Evolutionary conservation across 2,797 vertebrate genomes (phyloP).

Genomic region (Erethizon dorsatum): DNA sequence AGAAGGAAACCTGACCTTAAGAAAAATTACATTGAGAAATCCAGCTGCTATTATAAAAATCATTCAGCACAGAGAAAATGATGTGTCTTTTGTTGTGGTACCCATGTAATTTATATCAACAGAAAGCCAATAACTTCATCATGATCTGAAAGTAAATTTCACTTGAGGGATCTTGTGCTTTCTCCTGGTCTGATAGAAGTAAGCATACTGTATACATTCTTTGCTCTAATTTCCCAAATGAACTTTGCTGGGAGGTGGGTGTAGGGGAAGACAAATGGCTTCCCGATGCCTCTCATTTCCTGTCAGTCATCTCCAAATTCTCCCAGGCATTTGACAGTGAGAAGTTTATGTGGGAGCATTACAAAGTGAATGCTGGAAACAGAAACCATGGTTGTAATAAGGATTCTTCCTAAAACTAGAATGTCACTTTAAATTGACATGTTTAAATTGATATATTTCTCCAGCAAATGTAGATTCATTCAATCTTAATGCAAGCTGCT

Average conservation of each 20-base stretch:
- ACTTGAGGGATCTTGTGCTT: neutral
- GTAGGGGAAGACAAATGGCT: neutral
- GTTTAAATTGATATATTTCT: slow-evolving; percentile 5
- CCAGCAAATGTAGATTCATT: neutral
- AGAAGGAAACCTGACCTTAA: slow-evolving; percentile 54
- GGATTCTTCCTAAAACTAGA: slow-evolving; percentile 18
- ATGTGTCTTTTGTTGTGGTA: slow-evolving; percentile 30
- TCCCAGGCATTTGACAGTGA: neutral
- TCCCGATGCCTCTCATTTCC: neutral
- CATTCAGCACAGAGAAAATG: slow-evolving; percentile 50
- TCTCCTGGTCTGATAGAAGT: neutral
- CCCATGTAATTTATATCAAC: slow-evolving; percentile 39
- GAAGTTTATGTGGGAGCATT: neutral
- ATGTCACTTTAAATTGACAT: slow-evolving; percentile 40
- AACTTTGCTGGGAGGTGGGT: neutral
- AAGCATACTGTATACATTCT: neutral
- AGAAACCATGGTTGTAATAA: slow-evolving; percentile 34
- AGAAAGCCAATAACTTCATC: slow-evolving; percentile 70
- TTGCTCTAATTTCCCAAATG: neutral
- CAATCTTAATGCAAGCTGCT: neutral
- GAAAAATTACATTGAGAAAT: slow-evolving; percentile 67
- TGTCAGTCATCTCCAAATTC: neutral
- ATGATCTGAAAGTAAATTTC: slow-evolving; percentile 64
- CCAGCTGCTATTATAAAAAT: slow-evolving; percentile 37
- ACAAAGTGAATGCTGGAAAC: neutral